phyloP scores from a whole-genome alignment of 2,888 invertebrate species.

The Synanthedon formicaeformis region DNA sequence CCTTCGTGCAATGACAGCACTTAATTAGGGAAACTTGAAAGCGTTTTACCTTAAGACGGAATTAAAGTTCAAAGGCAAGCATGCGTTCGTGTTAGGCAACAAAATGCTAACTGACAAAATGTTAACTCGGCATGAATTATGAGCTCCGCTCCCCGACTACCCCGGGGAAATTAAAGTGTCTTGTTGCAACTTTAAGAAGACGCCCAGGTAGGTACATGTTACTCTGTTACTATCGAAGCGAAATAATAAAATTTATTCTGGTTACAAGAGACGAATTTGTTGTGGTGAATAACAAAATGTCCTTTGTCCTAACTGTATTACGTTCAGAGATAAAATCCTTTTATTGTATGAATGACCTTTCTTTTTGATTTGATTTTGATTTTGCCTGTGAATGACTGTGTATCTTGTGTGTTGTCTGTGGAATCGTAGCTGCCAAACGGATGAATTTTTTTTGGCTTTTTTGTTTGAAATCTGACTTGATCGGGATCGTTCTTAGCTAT shows the following conservation, averaged over 20 bases:
- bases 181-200: constrained; percentile 61
- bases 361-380: too few relatives aligned
- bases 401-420: too few relatives aligned
- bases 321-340: too few relatives aligned
- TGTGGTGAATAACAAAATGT: too few relatives aligned
- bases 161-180: constrained; percentile 67
- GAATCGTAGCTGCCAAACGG: too few relatives aligned
- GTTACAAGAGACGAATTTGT: neutral
- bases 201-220: constrained; percentile 44
- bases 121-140: constrained; percentile 67
- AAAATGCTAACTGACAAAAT: constrained; percentile 65
- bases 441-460: too few relatives aligned
- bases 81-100: constrained; percentile 41
- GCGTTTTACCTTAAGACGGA: constrained; percentile 20
- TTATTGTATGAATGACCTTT: too few relatives aligned
- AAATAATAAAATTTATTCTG: constrained; percentile 32
- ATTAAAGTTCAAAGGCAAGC: constrained; percentile 45
- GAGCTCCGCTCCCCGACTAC: constrained; percentile 41
- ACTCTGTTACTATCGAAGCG: constrained; percentile 29
- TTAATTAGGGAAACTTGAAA: constrained; percentile 35
- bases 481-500: too few relatives aligned
- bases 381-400: too few relatives aligned
- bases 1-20: neutral
- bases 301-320: too few relatives aligned
- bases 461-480: too few relatives aligned